These are phyloP conservation scores for Polydrusus tereticollis DNA, from an alignment of 2,888 invertebrate species.

Conservation along the genomic window DNA sequence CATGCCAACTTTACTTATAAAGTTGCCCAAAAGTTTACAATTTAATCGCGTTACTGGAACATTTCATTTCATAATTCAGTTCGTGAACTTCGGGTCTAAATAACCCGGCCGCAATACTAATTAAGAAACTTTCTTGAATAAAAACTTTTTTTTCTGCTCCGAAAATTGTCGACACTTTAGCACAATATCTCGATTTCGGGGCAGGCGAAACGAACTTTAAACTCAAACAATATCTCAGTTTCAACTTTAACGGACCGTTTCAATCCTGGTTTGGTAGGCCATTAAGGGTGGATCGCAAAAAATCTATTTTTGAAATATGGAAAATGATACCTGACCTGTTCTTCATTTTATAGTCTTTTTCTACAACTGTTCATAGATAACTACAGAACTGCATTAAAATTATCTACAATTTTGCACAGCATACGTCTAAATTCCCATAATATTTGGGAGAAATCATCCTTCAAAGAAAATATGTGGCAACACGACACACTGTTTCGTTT, in stretches of 20 bases:
- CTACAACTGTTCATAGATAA: too few species aligned
- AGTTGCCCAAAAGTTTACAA: constrained; percentile 1
- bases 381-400: too few species aligned
- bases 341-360: too few species aligned
- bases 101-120: constrained; percentile 17
- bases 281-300: not conserved
- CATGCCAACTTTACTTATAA: not conserved
- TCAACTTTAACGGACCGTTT: constrained; percentile 4
- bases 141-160: constrained; percentile 16
- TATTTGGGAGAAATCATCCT: too few species aligned
- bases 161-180: constrained; percentile 11
- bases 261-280: not conserved
- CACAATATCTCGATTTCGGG: constrained; percentile 2
- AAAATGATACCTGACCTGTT: too few species aligned
- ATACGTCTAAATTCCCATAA: too few species aligned
- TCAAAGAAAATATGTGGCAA: too few species aligned
- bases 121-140: constrained; percentile 11
- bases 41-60: constrained; percentile 18
- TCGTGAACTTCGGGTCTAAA: constrained; percentile 19
- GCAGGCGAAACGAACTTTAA: constrained; percentile 1
- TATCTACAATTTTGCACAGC: too few species aligned
- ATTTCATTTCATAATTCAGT: constrained; percentile 27
- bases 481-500: too few species aligned
- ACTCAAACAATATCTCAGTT: constrained; percentile 14
- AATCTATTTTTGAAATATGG: too few species aligned